Evolutionary conservation across 2,113 vertebrate species (phyloP), one percentile per base, ranked within the genome.

Genomic region (human): DNA sequence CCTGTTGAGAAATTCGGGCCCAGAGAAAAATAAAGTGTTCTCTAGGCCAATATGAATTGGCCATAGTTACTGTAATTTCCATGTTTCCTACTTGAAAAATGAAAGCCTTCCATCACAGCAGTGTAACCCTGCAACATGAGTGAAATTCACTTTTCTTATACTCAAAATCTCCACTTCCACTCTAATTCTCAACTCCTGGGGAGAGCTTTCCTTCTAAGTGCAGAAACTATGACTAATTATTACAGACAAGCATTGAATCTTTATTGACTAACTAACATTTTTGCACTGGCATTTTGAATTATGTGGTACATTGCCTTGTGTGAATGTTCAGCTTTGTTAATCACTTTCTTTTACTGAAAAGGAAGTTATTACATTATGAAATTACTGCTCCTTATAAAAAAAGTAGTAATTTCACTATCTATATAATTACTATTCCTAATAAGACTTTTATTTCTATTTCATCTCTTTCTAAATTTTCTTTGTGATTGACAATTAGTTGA

Each of bases 401-500:
- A 92, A 59, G 16, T 1, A 89, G 10, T 18, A 83, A 88, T 93
- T 97, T 88, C 75, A 5, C n/a, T 85, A 85, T 92, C 22, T 86
- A 45, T 61, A 83, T 61, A 76, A 90, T 25, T 1, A 59, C 20
- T 55, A 38, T 78, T 89, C 66, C 70, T 20, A 94, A 95, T 75
- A 89, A 92, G 45, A 23, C 78, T 80, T 79, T 68, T 38, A 68
- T 57, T 92, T 73, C 22, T 80, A 91, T 92, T 38, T 52, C 45
- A 30, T 80, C 72, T 86, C 91, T 79, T 66, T 45, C 70, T 93
- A 48, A 14, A 52, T 70, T 84, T 97, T 35, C 23, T 86, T 97
- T 92, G 91, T 92, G 57, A 90, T 92, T 92, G 43, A 96, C 78
- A 52, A 94, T 38, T 94, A 82, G 14, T 35, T 66, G 52, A 93